Evolutionary conservation across 2,797 vertebrate species (phyloP).

Genomic region (Chloroceryle amazona): DNA sequence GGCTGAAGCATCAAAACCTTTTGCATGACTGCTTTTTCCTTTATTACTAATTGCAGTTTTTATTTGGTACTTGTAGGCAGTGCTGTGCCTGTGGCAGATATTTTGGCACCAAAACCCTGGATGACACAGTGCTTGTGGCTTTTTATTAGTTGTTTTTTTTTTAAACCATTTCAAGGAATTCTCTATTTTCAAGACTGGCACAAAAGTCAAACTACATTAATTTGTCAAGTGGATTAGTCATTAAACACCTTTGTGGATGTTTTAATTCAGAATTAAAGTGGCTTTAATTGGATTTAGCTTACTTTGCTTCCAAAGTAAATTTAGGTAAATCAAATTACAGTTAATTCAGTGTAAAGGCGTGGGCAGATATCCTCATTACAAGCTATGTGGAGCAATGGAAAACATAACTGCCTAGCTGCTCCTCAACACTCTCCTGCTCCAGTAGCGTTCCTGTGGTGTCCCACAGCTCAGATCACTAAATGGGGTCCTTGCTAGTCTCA

Average conservation of each 20-base stretch:
- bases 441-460: rapidly evolving
- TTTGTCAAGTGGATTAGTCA: constrained; percentile 45
- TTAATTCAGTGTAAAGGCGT: neutral
- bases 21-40: neutral
- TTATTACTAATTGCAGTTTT: neutral
- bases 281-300: constrained; percentile 51
- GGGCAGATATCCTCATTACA: neutral
- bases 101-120: neutral
- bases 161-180: neutral
- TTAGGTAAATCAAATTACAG: constrained; percentile 49
- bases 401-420: neutral
- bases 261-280: constrained; percentile 42
- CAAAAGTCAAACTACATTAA: neutral
- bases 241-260: constrained; percentile 29
- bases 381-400: neutral
- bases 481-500: neutral
- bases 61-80: neutral
- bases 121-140: neutral
- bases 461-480: neutral
- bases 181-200: neutral
- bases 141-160: neutral
- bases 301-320: constrained; percentile 16
- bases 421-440: neutral
- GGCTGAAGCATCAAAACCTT: neutral
- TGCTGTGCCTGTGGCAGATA: neutral